These are phyloP conservation scores for Gobio occitaniae DNA, from an alignment of 2,797 vertebrate species.

Conservation along the genomic window DNA sequence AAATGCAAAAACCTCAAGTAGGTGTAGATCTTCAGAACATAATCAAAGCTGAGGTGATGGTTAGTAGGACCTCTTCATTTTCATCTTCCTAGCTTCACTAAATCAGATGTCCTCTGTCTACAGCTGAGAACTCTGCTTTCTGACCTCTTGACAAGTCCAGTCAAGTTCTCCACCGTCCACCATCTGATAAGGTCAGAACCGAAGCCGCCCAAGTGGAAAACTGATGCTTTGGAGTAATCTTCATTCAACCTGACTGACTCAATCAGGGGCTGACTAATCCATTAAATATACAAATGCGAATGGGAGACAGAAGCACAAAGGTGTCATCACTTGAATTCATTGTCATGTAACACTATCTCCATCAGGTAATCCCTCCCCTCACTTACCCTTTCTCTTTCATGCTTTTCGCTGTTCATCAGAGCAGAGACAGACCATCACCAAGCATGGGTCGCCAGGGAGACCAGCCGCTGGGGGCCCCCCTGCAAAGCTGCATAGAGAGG, in stretches of 20 bases:
- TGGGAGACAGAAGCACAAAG: slow-evolving; percentile 67
- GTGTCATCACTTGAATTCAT: slow-evolving; percentile 77
- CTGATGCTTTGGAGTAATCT: slow-evolving; percentile 3
- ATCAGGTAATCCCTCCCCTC: slow-evolving; percentile 65
- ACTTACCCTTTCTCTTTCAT: slow-evolving; percentile 52
- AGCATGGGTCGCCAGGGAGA: slow-evolving; percentile 72
- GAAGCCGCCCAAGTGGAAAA: slow-evolving; percentile 27
- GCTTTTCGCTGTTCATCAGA: slow-evolving; percentile 61
- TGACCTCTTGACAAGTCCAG: slow-evolving; percentile 23
- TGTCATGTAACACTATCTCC: slow-evolving; percentile 75
- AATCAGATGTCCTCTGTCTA: not conserved
- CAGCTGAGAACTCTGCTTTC: not conserved
- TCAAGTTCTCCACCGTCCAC: not conserved
- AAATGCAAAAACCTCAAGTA: not conserved
- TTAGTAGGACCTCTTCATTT: not conserved
- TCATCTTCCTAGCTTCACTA: not conserved
- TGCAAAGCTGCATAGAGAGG: slow-evolving; percentile 49
- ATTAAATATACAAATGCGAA: slow-evolving; percentile 61
- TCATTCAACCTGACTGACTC: slow-evolving; percentile 9
- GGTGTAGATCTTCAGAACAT: not conserved
- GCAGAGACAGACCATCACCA: slow-evolving; percentile 68
- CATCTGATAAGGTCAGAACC: slow-evolving; percentile 7
- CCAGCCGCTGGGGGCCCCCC: slow-evolving; percentile 62
- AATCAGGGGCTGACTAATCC: slow-evolving; percentile 52
- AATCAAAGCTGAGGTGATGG: slow-evolving; percentile 2